phyloP scores from a whole-genome alignment of 2,888 invertebrate genomes.

The Reticulitermes lucifugus region DNA sequence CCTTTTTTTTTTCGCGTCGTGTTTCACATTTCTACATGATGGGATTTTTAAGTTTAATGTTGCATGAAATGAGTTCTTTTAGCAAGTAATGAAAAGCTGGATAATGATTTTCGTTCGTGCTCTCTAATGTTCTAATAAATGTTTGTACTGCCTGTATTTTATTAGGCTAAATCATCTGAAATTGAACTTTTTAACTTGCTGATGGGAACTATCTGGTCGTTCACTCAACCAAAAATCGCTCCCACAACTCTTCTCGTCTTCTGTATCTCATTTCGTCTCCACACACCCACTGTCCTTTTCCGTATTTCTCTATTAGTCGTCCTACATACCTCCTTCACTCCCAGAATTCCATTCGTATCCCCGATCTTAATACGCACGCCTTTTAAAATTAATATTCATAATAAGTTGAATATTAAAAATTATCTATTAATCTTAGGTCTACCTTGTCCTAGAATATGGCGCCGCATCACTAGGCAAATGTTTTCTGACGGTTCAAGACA shows the following conservation, averaged over 20 bases:
- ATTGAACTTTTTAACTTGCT: not conserved
- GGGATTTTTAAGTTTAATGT: conserved; percentile 22
- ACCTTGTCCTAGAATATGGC: too few species aligned
- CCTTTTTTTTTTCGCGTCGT: not conserved
- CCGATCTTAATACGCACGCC: not conserved
- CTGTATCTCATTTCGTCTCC: not conserved
- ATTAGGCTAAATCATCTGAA: not conserved
- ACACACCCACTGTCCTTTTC: not conserved
- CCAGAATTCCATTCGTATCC: not conserved
- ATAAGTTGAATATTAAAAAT: not conserved
- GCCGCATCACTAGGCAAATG: too few species aligned
- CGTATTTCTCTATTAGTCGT: not conserved
- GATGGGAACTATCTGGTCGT: not conserved
- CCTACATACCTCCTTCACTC: not conserved
- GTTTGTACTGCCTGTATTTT: not conserved
- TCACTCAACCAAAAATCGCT: not conserved
- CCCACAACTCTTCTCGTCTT: not conserved
- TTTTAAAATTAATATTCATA: not conserved
- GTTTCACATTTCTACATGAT: not conserved
- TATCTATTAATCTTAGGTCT: too few species aligned
- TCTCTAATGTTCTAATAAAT: too few species aligned
- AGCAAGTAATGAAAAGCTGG: conserved; percentile 21
- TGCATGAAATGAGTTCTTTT: conserved; percentile 28
- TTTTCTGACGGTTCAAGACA: too few species aligned
- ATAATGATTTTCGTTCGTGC: too few species aligned